Percentiles rank a stretch among this genome's conserved stretches.
Conservation (phyloP, 2,113 vertebrate genomes). For the Python bivittatus region DNA sequence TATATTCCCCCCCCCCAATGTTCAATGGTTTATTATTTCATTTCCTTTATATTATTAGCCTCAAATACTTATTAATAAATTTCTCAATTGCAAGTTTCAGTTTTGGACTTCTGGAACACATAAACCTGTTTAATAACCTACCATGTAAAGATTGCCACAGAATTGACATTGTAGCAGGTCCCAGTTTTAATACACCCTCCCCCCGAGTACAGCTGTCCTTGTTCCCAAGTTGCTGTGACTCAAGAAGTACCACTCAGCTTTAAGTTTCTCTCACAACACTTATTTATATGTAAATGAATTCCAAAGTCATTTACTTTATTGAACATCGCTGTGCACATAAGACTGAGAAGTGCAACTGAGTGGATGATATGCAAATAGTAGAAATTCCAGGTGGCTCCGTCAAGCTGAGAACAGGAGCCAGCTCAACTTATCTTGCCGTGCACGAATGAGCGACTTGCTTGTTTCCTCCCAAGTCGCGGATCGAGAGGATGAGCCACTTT, state of each 20-base stretch:
- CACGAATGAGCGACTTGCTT: neutral
- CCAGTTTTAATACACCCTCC: neutral
- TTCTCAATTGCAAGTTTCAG: neutral
- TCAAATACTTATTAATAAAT: neutral
- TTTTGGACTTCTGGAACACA: neutral
- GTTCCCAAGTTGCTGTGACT: neutral
- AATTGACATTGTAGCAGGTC: neutral
- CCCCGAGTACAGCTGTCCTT: neutral
- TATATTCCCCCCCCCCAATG: too few relatives aligned
- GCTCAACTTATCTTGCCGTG: neutral
- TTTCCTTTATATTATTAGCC: too few relatives aligned
- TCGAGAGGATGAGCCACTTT: neutral
- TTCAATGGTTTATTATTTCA: too few relatives aligned
- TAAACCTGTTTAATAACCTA: neutral
- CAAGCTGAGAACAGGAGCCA: neutral
- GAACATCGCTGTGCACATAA: slow-evolving; percentile 7
- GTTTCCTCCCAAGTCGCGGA: neutral
- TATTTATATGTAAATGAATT: slow-evolving; percentile 37
- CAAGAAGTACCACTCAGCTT: slow-evolving; percentile 21
- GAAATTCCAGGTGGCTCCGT: slow-evolving; percentile 19
- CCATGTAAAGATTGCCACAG: neutral
- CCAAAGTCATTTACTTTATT: slow-evolving; percentile 27
- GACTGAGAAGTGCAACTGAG: slow-evolving; percentile 17
- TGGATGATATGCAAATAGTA: slow-evolving; percentile 16
- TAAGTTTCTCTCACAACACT: slow-evolving; percentile 13